These are phyloP conservation scores for Haemorhous mexicanus DNA, from an alignment of 2,113 vertebrate genomes.

Conservation along the genomic window DNA sequence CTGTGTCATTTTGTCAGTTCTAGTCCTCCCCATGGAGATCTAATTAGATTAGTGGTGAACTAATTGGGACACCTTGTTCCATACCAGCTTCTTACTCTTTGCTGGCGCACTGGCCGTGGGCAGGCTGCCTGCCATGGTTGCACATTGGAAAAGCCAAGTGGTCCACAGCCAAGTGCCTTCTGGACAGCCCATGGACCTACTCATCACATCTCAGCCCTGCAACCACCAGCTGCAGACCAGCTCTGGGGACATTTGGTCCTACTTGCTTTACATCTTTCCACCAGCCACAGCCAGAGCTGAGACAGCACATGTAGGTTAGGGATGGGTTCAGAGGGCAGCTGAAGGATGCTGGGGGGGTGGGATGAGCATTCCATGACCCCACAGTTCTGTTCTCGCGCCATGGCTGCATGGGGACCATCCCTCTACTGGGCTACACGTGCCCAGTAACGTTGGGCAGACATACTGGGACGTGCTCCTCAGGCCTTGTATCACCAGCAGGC, in stretches of 20 bases:
- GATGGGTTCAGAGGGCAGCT: neutral
- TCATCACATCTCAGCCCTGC: neutral
- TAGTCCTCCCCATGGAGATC: neutral
- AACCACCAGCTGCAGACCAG: neutral
- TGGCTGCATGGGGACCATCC: rapidly evolving
- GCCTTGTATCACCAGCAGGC: neutral
- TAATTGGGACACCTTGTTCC: slow-evolving; percentile 10
- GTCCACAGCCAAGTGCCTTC: neutral
- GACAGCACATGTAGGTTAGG: neutral
- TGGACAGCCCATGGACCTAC: neutral
- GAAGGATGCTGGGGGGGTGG: neutral
- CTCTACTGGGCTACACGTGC: neutral
- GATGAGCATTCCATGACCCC: neutral
- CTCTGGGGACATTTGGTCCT: neutral
- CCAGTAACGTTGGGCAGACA: neutral
- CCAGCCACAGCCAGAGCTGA: neutral
- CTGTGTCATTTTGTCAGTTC: neutral
- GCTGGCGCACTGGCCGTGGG: neutral
- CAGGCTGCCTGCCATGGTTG: neutral
- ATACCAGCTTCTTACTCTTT: neutral
- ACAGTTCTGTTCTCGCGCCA: rapidly evolving
- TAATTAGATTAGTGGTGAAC: slow-evolving; percentile 13
- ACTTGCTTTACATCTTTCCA: neutral
- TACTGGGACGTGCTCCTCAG: neutral
- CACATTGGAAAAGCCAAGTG: neutral